Evolutionary conservation across 2,888 invertebrate species (phyloP), one percentile per base, ranked within the genome.

Genomic region (Drosophila ezoana): DNA sequence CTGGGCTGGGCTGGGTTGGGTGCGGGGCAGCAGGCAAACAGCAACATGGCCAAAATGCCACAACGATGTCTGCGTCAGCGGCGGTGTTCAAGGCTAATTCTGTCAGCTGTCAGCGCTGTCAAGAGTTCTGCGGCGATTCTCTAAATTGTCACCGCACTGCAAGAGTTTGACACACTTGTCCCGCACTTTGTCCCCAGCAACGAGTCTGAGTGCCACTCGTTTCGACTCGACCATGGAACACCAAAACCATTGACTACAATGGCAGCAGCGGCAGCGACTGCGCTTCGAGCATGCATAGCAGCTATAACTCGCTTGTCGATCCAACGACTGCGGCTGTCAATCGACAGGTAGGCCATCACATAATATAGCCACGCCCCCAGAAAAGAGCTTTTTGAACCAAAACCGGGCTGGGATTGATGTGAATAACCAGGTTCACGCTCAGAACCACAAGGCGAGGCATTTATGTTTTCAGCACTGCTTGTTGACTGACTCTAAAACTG

Each of bases 71-170:
- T 47, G 35, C 44, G 28, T 33, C 60, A 37, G 74, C 77, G 33
- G 38, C 60, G 37, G 18, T 60, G 73, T 81, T 90, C 91, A 90
- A 91, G 91, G 91, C 89, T 86, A 87, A 86, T 74, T 76, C 85
- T 90, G 90, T 89, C 86, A 84, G 84, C 79, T 91, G 89, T 89
- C 91, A 89, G 79, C 85, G 80, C 76, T 84, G 89, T 84, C 89
- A 82, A 77, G 80, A 52, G 75, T 41, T 74, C 54, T 73, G 62
- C 70, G 67, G 81, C 68, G 65, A 77, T 86, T 85, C 60, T 79
- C 66, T 68, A 85, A 89, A 88, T 89, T 85, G 84, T 89, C 84
- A 85, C 67, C 79, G 67, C 28, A 28, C 16, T 60, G 67, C 66
- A 60, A 62, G 44, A 70, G 66, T 67, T 72, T 88, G 72, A 81